phyloP scores from a whole-genome alignment of 2,888 invertebrate species.

The Buathra laborator region DNA sequence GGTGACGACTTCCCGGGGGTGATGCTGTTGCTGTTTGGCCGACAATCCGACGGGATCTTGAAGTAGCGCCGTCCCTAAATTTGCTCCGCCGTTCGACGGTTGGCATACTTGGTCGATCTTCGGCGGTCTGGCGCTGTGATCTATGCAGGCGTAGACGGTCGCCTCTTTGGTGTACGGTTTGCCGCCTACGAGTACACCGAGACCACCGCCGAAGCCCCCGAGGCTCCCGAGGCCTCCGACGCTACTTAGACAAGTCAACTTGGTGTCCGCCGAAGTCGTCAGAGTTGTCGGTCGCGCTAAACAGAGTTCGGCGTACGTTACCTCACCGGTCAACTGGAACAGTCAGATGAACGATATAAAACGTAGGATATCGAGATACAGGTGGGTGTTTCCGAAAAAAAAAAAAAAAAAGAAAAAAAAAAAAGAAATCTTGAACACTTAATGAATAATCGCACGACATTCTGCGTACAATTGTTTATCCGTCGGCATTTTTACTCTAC shows the following conservation, averaged over 20 bases:
- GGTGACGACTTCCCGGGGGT: conserved; percentile 83
- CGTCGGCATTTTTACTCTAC: background rate
- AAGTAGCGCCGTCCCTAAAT: conserved; percentile 67
- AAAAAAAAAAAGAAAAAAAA: background rate
- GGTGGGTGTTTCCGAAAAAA: background rate
- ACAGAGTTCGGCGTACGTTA: conserved; percentile 88
- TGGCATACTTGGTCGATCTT: conserved; percentile 77
- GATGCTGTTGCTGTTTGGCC: conserved; percentile 78
- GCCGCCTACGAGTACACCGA: conserved; percentile 85
- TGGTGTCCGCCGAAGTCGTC: conserved; percentile 83
- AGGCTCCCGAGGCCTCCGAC: conserved; percentile 81
- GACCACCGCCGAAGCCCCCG: conserved; percentile 78
- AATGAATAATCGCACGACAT: background rate
- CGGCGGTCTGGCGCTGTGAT: conserved; percentile 88
- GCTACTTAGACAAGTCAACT: conserved; percentile 79
- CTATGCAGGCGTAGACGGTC: conserved; percentile 91
- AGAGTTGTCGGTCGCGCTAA: conserved; percentile 87
- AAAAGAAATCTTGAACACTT: background rate
- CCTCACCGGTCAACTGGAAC: conserved; percentile 86
- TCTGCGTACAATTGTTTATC: background rate
- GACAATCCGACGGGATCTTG: conserved; percentile 67
- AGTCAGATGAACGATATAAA: conserved; percentile 3
- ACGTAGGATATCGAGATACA: background rate
- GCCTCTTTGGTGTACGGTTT: conserved; percentile 88
- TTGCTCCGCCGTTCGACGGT: conserved; percentile 68